Conservation (phyloP, 2,113 vertebrate genomes). For the Psilopogon haemacephalus region DNA sequence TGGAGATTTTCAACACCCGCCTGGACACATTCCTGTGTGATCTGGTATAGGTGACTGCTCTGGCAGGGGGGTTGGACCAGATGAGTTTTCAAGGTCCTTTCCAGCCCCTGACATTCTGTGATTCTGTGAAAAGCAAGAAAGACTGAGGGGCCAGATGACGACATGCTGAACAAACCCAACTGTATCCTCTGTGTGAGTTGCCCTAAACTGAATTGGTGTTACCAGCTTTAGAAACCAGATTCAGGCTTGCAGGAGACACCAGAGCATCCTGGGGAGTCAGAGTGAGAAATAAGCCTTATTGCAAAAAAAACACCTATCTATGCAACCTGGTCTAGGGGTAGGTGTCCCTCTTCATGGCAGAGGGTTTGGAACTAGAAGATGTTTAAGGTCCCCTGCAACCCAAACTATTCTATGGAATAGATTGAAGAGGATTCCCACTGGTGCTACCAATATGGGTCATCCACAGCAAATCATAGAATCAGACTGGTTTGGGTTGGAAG, state of each 20-base stretch:
- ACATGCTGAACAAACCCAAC: background rate
- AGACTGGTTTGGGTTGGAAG: too few species aligned
- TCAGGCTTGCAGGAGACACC: background rate
- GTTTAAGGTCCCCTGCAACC: too few species aligned
- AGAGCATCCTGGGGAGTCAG: background rate
- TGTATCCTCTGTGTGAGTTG: background rate
- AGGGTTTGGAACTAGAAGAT: too few species aligned
- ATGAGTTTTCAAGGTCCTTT: too few species aligned
- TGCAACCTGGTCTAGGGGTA: too few species aligned
- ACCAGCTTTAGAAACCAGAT: background rate
- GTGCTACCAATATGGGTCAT: background rate
- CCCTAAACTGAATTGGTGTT: background rate
- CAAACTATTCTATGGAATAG: background rate
- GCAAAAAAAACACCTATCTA: background rate
- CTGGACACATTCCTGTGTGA: too few species aligned
- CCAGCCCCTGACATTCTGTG: too few species aligned
- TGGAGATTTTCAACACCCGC: too few species aligned
- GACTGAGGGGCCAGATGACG: background rate
- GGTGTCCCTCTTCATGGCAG: too few species aligned
- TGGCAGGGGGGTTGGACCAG: too few species aligned
- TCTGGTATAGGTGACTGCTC: too few species aligned
- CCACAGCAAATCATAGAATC: background rate
- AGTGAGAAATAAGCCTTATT: background rate
- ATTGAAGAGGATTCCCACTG: background rate
- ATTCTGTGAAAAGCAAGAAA: background rate